phyloP scores from a whole-genome alignment of 2,797 vertebrate genomes.

The Brotula barbata region DNA sequence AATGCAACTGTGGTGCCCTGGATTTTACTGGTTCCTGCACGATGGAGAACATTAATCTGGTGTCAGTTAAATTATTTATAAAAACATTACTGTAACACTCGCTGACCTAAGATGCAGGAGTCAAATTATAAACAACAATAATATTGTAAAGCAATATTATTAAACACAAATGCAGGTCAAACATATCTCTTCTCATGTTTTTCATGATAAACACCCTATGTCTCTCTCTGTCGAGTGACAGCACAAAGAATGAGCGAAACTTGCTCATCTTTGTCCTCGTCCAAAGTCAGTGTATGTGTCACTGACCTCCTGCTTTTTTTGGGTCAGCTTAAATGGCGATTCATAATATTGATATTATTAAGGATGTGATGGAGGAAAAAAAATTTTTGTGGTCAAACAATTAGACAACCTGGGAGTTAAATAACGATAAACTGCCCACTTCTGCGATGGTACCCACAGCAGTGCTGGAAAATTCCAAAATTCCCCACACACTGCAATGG shows the following conservation, averaged over 20 bases:
- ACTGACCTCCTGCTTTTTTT: not conserved
- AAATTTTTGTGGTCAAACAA: too few species aligned
- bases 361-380: too few species aligned
- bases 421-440: not conserved
- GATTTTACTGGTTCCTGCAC: constrained; percentile 98
- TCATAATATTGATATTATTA: too few species aligned
- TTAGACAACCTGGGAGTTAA: not conserved
- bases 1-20: constrained; percentile 96
- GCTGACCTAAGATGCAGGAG: not conserved
- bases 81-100: not conserved
- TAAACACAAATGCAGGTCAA: too few species aligned
- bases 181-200: too few species aligned
- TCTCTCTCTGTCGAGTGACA: too few species aligned
- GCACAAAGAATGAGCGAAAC: too few species aligned
- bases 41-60: constrained; percentile 40
- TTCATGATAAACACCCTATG: too few species aligned
- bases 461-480: not conserved
- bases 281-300: too few species aligned
- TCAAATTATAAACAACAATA: not conserved
- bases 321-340: not conserved
- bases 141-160: too few species aligned
- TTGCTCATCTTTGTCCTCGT: not conserved
- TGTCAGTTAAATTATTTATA: constrained; percentile 13
- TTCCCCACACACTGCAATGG: not conserved
- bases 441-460: too few species aligned